Base-by-base conservation (phyloP, 2,888 invertebrate genomes). In the Cinara cedri region DNA sequence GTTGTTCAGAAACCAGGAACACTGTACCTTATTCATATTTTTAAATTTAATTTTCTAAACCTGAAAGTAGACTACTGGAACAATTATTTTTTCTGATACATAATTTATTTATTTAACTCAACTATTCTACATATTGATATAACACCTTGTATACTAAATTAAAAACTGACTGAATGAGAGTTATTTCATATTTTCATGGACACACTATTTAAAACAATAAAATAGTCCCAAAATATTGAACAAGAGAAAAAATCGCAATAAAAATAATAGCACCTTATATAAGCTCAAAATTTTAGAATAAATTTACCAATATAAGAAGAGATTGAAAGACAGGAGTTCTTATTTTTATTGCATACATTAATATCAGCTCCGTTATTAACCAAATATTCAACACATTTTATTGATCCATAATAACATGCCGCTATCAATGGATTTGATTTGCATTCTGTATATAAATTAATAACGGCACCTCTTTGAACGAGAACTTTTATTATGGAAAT, bases 301-400 rank as follows among this genome's bases (percentile, higher is more conserved):
- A 51, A n/a, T 90, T 89, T 83, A 95, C 96, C 96, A 85, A 95
- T 96, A 84, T 94, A 95, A 0, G 94, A 90, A 1, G 94, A 93
- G 83, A 96, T 95, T 96, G 96, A 96, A 24, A 97, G 87, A 84
- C 96, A 96, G 0, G 96, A 95, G 85, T 96, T 96, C 85, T 96
- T 95, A 84, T 93, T 95, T 84, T 93, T 91, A 86, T 97, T 97
- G 0, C 95, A 92, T 83, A 93, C 91, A 84, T 95, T 92, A 83
- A 96, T 90, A 84, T 96, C 91, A 0, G 96, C 96, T 1, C 90
- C 90, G 84, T 95, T 93, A 81, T 93, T 89, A 1, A 93, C 91
- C 76, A 97, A 87, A 86, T 93, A 96, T 85, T 92, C 91, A n/a
- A 96, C 96, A 81, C 97, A 93, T 84, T 96, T 96, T 82, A 96